Percentiles rank a stretch among this genome's conserved stretches.
Evolutionary conservation across 2,797 vertebrate genomes (phyloP).

Genomic region (Telmatherina bonti): DNA sequence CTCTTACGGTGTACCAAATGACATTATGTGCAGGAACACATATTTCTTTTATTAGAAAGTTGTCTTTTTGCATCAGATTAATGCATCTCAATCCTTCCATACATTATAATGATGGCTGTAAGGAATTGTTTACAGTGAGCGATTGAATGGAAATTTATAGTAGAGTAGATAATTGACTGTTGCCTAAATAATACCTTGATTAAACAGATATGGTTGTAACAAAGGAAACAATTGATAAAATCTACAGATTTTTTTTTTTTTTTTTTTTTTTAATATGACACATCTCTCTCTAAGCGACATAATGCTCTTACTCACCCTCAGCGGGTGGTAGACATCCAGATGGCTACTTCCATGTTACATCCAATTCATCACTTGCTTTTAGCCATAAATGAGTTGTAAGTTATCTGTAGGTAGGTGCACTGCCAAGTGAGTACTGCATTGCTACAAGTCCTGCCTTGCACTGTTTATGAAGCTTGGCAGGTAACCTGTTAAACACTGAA

Average conservation of each 20-base stretch:
- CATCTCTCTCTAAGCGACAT: conserved; percentile 49
- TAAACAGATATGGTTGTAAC: conserved; percentile 19
- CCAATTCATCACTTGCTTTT: conserved; percentile 44
- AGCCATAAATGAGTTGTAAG: conserved; percentile 43
- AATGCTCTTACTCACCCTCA: conserved; percentile 60
- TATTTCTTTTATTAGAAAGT: not conserved
- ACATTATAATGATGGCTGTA: conserved; percentile 4
- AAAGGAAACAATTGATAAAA: conserved; percentile 37
- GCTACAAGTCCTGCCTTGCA: conserved; percentile 35
- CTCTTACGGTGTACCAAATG: not conserved
- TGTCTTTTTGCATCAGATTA: not conserved
- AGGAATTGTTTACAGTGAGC: not conserved
- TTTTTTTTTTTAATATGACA: conserved; percentile 64
- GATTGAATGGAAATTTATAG: conserved; percentile 10
- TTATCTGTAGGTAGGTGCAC: conserved; percentile 30
- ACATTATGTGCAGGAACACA: not conserved
- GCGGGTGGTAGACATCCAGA: conserved; percentile 69
- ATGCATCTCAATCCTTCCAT: conserved; percentile 7
- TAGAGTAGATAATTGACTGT: not conserved
- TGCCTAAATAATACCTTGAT: not conserved
- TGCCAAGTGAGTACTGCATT: conserved; percentile 32
- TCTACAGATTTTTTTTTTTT: conserved; percentile 51
- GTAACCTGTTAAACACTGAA: conserved; percentile 42
- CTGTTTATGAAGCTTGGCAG: conserved; percentile 10
- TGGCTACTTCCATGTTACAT: conserved; percentile 59